phyloP scores from a whole-genome alignment of 92 coral and sea anemone species.

The Actinostola sp. region DNA sequence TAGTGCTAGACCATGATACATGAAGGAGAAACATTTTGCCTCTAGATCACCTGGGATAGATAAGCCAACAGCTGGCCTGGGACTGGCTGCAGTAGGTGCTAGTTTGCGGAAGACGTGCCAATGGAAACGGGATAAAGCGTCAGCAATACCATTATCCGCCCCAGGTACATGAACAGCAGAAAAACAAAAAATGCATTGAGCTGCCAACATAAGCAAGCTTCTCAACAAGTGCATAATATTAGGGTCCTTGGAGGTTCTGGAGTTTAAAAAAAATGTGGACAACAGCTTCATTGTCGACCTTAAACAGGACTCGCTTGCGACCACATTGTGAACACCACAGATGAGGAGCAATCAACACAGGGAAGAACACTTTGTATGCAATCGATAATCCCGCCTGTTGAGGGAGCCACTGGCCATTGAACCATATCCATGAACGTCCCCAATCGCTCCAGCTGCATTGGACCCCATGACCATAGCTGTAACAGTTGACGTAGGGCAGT shows the following conservation, averaged over 20 bases:
- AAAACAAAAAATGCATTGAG: constrained; percentile 23
- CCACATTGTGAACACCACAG: constrained; percentile 45
- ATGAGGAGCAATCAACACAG: constrained; percentile 36
- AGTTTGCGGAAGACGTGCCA: too few species aligned
- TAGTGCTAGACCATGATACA: constrained; percentile 21
- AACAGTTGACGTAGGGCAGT: not conserved
- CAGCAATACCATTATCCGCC: constrained; percentile 21
- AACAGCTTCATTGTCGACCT: constrained; percentile 47
- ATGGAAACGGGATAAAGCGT: too few species aligned
- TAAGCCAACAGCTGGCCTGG: constrained; percentile 8
- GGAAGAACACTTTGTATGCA: constrained; percentile 33
- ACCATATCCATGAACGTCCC: too few species aligned
- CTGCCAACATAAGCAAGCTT: constrained; percentile 21
- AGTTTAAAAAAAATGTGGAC: constrained; percentile 28
- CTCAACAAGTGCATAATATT: constrained; percentile 39
- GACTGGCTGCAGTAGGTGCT: too few species aligned
- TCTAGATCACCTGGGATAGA: constrained; percentile 7
- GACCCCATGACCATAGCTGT: constrained; percentile 1
- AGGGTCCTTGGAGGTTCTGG: constrained; percentile 31
- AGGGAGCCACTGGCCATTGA: constrained; percentile 20
- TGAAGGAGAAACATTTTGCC: not conserved
- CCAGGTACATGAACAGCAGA: constrained; percentile 14
- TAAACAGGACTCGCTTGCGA: constrained; percentile 14
- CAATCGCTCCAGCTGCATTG: constrained; percentile 5
- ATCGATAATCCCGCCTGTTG: constrained; percentile 6